Evolutionary conservation across 2,888 invertebrate species (phyloP).

Genomic region (Xanthorhoe designata): DNA sequence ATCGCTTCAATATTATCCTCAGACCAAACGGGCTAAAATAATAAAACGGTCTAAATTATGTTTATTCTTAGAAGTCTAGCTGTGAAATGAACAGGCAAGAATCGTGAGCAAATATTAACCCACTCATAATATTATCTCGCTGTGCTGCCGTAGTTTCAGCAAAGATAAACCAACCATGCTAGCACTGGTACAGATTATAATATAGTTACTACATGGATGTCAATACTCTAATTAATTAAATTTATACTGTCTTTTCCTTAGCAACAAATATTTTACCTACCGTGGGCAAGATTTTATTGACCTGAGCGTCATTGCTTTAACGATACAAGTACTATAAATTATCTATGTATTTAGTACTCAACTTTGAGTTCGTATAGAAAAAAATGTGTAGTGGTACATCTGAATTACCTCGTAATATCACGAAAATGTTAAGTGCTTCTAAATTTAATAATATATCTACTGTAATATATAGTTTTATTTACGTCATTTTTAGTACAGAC

Average conservation of each 20-base stretch:
- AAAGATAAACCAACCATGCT: conserved; percentile 22
- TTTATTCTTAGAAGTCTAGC: not conserved
- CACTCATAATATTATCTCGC: conserved; percentile 14
- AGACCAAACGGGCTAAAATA: not conserved
- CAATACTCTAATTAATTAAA: not conserved
- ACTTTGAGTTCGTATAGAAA: not conserved
- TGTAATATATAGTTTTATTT: too few species aligned
- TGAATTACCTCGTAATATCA: too few species aligned
- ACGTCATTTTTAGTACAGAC: not conserved
- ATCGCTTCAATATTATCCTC: not conserved
- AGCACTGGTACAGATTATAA: conserved; percentile 5
- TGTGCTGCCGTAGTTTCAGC: conserved; percentile 11
- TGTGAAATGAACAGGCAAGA: conserved; percentile 15
- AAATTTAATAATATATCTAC: too few species aligned
- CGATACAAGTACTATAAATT: not conserved
- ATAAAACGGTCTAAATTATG: not conserved
- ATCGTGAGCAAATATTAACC: conserved; percentile 18
- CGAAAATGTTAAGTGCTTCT: too few species aligned
- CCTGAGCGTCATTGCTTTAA: not conserved
- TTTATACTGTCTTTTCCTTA: not conserved
- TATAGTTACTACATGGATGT: conserved; percentile 7
- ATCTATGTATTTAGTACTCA: not conserved
- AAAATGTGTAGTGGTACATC: not conserved
- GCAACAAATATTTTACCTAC: not conserved
- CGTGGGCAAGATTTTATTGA: not conserved